Evolutionary conservation across 2,888 invertebrate genomes (phyloP).

Genomic region (Stomorhina lunata): DNA sequence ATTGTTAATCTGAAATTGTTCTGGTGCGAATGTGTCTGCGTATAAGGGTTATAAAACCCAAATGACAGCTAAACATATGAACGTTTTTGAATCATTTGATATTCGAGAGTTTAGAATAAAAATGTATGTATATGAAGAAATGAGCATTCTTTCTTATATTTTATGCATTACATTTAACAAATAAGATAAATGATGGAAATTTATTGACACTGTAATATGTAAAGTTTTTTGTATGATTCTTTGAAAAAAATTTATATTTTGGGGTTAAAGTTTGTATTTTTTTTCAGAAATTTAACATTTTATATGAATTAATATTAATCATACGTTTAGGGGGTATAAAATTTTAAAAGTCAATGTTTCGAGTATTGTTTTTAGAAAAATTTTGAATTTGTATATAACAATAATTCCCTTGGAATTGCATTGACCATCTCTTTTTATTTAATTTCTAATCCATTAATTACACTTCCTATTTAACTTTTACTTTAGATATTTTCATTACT

Average conservation of each 20-base stretch:
- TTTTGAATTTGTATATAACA: no score
- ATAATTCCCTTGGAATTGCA: no score
- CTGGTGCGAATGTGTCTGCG: not conserved
- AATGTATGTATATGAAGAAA: no score
- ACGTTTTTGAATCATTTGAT: slow-evolving; percentile 43
- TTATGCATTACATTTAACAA: not conserved
- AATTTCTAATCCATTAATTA: no score
- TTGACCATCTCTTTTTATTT: no score
- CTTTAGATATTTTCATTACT: no score
- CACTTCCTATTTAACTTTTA: no score
- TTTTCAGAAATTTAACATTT: not conserved
- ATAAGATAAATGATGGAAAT: slow-evolving; percentile 62
- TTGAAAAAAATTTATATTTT: slow-evolving; percentile 15
- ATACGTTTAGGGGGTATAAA: slow-evolving; percentile 1
- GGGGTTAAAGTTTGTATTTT: not conserved
- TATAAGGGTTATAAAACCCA: slow-evolving; percentile 38
- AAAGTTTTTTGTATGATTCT: slow-evolving; percentile 28
- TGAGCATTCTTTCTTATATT: slow-evolving; percentile 6
- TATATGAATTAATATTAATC: slow-evolving; percentile 27
- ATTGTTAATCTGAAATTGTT: not conserved
- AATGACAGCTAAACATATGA: slow-evolving; percentile 55
- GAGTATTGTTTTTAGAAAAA: no score
- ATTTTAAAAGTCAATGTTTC: no score
- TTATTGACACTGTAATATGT: slow-evolving; percentile 61
- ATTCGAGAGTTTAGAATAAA: no score